Percentiles rank a stretch among this genome's conserved stretches.
Conservation (phyloP, 1,140 invertebrate species). For the Penaeus japonicus region DNA sequence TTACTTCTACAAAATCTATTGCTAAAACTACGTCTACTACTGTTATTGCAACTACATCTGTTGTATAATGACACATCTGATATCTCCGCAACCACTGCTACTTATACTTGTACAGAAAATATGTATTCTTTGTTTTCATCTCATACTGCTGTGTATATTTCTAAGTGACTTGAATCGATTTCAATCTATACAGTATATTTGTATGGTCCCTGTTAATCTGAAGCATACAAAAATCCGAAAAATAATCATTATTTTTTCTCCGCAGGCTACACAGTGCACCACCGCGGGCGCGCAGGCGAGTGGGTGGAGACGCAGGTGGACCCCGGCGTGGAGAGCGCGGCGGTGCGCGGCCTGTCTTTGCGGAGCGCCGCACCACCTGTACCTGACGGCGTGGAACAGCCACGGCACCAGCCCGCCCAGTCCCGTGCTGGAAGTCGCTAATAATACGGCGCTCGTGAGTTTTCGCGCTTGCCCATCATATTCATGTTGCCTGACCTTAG, state of each 20-base stretch:
- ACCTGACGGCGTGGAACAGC: conserved; percentile 45
- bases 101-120: background rate
- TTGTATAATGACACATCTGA: background rate
- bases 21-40: too few relatives aligned
- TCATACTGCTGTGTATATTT: too few relatives aligned
- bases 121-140: too few relatives aligned
- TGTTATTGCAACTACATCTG: too few relatives aligned
- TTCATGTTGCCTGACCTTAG: too few relatives aligned
- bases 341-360: conserved; percentile 43
- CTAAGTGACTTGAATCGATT: too few relatives aligned
- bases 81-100: background rate
- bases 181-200: too few relatives aligned
- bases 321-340: conserved; percentile 24
- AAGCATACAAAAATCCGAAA: too few relatives aligned
- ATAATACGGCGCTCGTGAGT: conserved; percentile 39
- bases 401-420: conserved; percentile 49
- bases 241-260: too few relatives aligned
- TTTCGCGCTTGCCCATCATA: too few relatives aligned
- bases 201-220: too few relatives aligned
- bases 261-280: conserved; percentile 52
- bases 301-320: conserved; percentile 37
- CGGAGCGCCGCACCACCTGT: conserved; percentile 43
- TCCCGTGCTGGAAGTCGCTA: conserved; percentile 41
- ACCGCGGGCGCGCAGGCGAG: conserved; percentile 41
- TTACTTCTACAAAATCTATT: too few relatives aligned